Conservation (phyloP, 2,888 invertebrate genomes). For the Dolichomitus sp. region DNA sequence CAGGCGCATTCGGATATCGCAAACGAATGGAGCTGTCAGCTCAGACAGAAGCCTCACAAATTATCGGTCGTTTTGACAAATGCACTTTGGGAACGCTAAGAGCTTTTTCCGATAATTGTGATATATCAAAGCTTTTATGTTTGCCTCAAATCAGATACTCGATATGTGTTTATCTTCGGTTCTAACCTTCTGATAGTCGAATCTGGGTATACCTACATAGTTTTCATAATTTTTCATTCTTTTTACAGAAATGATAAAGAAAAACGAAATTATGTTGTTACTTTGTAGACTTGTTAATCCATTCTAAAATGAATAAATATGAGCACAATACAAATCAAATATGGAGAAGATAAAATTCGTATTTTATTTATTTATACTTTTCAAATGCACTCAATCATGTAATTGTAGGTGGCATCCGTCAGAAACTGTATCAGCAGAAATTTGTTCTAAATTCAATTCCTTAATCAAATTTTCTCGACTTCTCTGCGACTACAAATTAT, state of each 20-base stretch:
- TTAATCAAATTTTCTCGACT: not conserved
- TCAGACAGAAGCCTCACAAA: conserved; percentile 16
- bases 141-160: not conserved
- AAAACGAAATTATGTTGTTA: not conserved
- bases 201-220: not conserved
- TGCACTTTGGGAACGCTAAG: not conserved
- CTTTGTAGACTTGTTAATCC: not conserved
- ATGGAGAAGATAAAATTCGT: too few relatives aligned
- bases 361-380: not conserved
- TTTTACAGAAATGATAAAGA: not conserved
- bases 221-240: not conserved
- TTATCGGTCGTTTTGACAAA: conserved; percentile 23
- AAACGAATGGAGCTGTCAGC: conserved; percentile 1
- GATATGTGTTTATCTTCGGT: not conserved
- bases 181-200: not conserved
- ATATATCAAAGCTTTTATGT: not conserved
- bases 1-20: not conserved
- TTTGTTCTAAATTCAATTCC: not conserved
- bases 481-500: not conserved
- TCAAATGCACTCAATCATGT: not conserved
- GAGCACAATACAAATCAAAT: too few relatives aligned
- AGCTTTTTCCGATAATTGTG: conserved; percentile 1
- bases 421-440: not conserved
- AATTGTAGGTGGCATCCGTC: not conserved
- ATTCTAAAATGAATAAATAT: not conserved